Evolutionary conservation across 2,888 invertebrate genomes (phyloP).

Genomic region (Pristionchus exspectatus): DNA sequence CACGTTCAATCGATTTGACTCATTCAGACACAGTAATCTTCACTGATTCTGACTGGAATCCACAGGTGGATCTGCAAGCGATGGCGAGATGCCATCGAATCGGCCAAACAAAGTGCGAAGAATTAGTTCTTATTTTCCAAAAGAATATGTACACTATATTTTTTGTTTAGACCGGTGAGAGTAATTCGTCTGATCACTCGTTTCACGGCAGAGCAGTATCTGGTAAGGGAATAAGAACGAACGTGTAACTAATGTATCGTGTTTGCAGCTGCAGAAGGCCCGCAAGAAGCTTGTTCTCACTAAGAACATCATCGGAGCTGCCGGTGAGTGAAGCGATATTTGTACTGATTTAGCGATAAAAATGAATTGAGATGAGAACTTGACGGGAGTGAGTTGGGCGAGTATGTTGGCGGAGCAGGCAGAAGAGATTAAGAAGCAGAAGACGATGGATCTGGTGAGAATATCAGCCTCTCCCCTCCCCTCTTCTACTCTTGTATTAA

Average conservation of each 20-base stretch:
- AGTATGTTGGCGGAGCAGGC: neutral
- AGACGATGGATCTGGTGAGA: neutral
- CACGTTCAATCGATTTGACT: neutral
- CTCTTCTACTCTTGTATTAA: neutral
- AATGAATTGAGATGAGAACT: neutral
- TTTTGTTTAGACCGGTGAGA: conserved; percentile 14
- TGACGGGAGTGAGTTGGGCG: neutral
- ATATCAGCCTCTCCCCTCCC: neutral
- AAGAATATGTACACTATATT: neutral
- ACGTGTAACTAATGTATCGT: neutral
- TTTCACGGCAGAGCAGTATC: conserved; percentile 46
- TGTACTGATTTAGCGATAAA: neutral
- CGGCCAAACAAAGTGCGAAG: conserved; percentile 50
- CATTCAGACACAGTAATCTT: conserved; percentile 49
- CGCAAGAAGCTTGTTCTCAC: conserved; percentile 30
- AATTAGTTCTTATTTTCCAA: neutral
- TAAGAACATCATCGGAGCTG: conserved; percentile 25
- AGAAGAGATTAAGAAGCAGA: neutral
- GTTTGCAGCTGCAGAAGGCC: conserved; percentile 39
- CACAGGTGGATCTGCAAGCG: conserved; percentile 41
- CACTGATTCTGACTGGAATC: conserved; percentile 51
- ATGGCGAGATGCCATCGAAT: conserved; percentile 49
- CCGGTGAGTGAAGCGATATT: neutral
- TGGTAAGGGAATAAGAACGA: neutral
- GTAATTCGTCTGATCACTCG: conserved; percentile 52